These are phyloP conservation scores for Pithys albifrons DNA, from an alignment of 2,113 vertebrate species.

Conservation along the genomic window DNA sequence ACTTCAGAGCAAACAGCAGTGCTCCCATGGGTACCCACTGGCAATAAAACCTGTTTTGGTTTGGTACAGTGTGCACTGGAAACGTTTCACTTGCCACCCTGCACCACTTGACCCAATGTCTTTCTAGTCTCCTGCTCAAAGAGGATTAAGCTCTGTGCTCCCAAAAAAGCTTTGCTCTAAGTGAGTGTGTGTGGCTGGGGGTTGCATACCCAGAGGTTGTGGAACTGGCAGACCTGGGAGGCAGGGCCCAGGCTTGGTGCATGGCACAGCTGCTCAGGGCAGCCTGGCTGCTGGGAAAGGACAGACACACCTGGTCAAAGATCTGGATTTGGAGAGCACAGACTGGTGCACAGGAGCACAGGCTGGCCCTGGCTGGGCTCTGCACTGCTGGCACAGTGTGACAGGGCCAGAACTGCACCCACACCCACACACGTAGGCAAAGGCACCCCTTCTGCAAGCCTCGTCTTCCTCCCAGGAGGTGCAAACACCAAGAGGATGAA, in stretches of 20 bases:
- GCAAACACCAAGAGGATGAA: neutral
- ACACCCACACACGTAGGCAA: neutral
- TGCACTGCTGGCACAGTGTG: fast-evolving
- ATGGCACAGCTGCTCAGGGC: fast-evolving
- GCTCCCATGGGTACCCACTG: neutral
- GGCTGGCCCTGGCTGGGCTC: neutral
- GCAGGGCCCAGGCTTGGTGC: fast-evolving
- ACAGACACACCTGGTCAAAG: neutral
- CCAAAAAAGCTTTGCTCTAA: neutral
- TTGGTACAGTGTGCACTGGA: fast-evolving
- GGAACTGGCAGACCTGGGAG: neutral
- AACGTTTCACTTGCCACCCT: neutral
- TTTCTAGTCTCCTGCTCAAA: neutral
- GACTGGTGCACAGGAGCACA: fast-evolving
- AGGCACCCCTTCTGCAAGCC: neutral
- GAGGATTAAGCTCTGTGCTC: neutral
- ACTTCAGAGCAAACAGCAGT: neutral
- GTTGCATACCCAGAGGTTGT: fast-evolving
- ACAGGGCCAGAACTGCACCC: neutral
- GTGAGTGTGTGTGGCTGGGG: neutral
- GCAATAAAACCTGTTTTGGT: neutral
- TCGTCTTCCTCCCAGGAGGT: neutral
- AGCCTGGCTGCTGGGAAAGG: neutral
- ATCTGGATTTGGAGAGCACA: neutral
- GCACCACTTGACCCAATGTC: neutral